Base-by-base conservation (phyloP, 2,888 invertebrate species). In the Tridacna crocea region DNA sequence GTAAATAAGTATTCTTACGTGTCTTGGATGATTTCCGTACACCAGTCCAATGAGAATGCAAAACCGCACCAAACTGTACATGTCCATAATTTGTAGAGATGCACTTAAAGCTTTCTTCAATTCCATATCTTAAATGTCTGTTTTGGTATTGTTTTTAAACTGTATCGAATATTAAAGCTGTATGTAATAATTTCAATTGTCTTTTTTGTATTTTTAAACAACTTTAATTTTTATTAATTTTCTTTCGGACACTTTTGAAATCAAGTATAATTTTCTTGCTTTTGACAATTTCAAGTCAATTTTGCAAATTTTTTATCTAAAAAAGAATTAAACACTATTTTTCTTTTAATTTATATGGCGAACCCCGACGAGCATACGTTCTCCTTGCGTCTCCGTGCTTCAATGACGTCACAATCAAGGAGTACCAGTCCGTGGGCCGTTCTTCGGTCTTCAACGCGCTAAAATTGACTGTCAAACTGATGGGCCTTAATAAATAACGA, bases 81-180 rank as follows among this genome's bases (percentile, higher is more conserved):
- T 70, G 51, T 51, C 70, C 51, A 68, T 68, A 22, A 46, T 46
- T 70, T 22, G 70, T 22, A 70, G 55, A 22, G 51, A 51, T 17
- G 13, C 15, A 61, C 47, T 51, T 48, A 70, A 70, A 70, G 22
- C 26, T 26, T 51, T 46, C 51, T 46, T 70, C 19, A 70, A 24
- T 70, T 70, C 47, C 70, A 70, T 70, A 10, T 15, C 51, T 70
- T 24, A 24, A 61, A n/a, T n/a, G n/a, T n/a, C n/a, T n/a, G n/a
- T n/a, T n/a, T n/a, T n/a, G n/a, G n/a, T n/a, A n/a, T n/a, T n/a
- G n/a, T n/a, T n/a, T n/a, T n/a, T n/a, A n/a, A n/a, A n/a, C n/a
- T n/a, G n/a, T n/a, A n/a, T n/a, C n/a, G n/a, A n/a, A n/a, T n/a
- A n/a, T n/a, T n/a, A n/a, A n/a, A n/a, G n/a, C n/a, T n/a, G n/a